Conservation (phyloP, 2,797 vertebrate species). For the Sebastes cheni region DNA sequence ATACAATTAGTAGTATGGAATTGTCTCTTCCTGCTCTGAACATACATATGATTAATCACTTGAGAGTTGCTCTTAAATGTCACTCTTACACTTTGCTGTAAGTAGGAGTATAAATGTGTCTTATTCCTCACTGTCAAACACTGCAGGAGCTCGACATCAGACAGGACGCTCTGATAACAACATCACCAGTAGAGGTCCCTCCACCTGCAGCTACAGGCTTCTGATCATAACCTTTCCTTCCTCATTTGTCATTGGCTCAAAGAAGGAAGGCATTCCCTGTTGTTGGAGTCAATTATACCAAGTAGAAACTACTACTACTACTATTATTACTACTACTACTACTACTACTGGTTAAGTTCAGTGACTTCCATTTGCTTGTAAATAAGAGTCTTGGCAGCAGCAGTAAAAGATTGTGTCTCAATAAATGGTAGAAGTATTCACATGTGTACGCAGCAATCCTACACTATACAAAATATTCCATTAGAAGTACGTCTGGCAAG, state of each 20-base stretch:
- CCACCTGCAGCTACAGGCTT: neutral
- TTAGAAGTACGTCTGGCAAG: neutral
- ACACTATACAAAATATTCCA: neutral
- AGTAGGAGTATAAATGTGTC: neutral
- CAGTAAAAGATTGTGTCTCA: neutral
- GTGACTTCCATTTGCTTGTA: neutral
- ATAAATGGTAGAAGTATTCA: neutral
- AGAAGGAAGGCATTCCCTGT: neutral
- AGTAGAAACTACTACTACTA: too few relatives aligned
- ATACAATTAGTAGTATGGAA: neutral
- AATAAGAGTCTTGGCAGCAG: neutral
- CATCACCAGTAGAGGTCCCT: slow-evolving; percentile 6
- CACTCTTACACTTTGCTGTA: neutral
- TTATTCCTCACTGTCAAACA: neutral
- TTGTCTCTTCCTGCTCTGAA: neutral
- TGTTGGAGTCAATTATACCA: neutral
- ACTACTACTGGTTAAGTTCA: neutral
- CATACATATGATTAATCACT: neutral
- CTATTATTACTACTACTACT: neutral
- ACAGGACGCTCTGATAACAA: neutral
- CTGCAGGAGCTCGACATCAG: neutral
- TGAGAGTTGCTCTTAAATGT: neutral
- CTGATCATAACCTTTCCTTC: neutral
- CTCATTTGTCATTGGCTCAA: neutral
- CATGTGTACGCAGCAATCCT: neutral